Base-by-base conservation (phyloP, 2,113 vertebrate species). In the Thamnaconus septentrionalis region DNA sequence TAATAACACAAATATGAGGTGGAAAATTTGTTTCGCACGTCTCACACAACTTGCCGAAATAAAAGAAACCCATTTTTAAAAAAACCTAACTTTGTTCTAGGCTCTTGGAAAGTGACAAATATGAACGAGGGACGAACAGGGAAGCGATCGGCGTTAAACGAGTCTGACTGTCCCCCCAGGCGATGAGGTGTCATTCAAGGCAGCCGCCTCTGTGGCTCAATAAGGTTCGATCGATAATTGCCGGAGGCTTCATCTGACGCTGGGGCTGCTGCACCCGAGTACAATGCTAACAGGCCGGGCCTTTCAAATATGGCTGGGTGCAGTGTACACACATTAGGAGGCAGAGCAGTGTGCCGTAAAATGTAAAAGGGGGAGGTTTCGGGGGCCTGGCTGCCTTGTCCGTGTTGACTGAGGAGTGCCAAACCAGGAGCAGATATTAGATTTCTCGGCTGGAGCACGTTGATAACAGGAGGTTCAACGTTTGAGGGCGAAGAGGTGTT, bases 201-300 rank as follows among this genome's bases (percentile, higher is more conserved):
- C 72, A 66, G 64, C 31, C 10, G 59, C 48, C 70, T 79, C 64
- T 73, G 67, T 62, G 64, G 76, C 69, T 83, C 78, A 81, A 83
- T 80, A 81, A 58, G 78, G 71, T 47, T 48, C 77, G 47, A 86
- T 89, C 87, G 85, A 87, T 90, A 81, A 84, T 59, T 65, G 78
- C 88, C 84, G 0, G 3, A 51, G 74, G 82, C 72, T 69, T 73
- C 66, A 78, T 80, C 63, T 72, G 70, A 31, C 18, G 18, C 18
- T 31, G 18, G 18, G 18, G 18, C 18, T 50, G 48, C 10, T 31
- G 18, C 71, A 82, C 64, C 71, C 9, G 51, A 69, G 52, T 73
- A 81, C 72, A 80, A 76, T 76, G 61, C 71, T 39, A 76, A 74
- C 61, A 79, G 61, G 60, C 64, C 8, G 50, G 62, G 61, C 66